Conservation (phyloP, 2,113 vertebrate species). For the Cottus gobio region DNA sequence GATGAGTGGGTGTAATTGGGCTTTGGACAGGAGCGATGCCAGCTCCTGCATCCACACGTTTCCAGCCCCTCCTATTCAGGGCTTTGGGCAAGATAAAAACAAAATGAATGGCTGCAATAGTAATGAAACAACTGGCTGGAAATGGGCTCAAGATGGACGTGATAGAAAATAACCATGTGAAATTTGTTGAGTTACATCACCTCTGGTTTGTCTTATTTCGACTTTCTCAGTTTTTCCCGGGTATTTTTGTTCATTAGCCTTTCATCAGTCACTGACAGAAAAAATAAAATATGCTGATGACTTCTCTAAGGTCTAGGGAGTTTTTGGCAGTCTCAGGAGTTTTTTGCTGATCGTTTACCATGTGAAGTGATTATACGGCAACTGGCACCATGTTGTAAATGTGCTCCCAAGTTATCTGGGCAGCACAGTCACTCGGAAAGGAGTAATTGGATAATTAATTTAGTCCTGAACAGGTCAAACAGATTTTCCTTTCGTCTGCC, state of each 20-base stretch:
- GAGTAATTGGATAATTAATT: constrained; percentile 86
- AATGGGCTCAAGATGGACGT: constrained; percentile 35
- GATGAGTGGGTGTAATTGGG: constrained; percentile 65
- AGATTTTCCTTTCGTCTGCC: constrained; percentile 72
- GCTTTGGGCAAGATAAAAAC: constrained; percentile 41
- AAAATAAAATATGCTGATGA: constrained; percentile 66
- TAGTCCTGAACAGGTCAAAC: constrained; percentile 80
- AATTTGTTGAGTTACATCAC: constrained; percentile 16
- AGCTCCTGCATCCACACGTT: constrained; percentile 1
- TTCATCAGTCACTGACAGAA: constrained; percentile 17
- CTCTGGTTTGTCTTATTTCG: constrained; percentile 19
- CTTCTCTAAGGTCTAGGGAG: constrained; percentile 37
- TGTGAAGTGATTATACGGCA: constrained; percentile 75
- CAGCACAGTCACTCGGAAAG: constrained; percentile 77
- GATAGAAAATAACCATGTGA: constrained; percentile 27
- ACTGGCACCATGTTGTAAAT: constrained; percentile 78
- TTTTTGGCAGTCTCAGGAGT: constrained; percentile 57
- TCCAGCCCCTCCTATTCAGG: not conserved
- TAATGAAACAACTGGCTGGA: constrained; percentile 48
- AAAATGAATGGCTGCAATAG: constrained; percentile 51
- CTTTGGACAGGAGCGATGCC: constrained; percentile 23
- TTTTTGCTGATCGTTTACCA: constrained; percentile 63
- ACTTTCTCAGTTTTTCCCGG: not conserved
- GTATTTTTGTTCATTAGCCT: constrained; percentile 42
- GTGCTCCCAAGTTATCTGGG: constrained; percentile 79